Evolutionary conservation across 37 sponge, comb jelly and placozoan species (phyloP).

Genomic region (Bolinopsis microptera): DNA sequence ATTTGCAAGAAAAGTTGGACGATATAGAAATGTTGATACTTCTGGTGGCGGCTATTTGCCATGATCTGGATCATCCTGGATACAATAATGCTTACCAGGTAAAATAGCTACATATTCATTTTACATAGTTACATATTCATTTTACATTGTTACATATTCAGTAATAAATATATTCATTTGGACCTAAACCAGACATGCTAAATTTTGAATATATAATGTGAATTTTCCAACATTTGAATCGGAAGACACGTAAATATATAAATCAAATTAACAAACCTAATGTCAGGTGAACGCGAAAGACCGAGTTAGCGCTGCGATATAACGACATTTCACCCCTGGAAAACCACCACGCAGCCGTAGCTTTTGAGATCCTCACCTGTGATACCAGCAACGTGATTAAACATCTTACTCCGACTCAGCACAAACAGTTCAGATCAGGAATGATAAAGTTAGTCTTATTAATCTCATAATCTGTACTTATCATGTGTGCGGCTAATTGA

Average conservation of each 20-base stretch:
- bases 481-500: no score
- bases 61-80: conserved; percentile 91
- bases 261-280: no score
- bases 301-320: conserved; percentile 83
- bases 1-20: conserved; percentile 67
- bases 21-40: conserved; percentile 71
- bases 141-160: no score
- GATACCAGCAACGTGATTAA: not conserved
- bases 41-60: conserved; percentile 76
- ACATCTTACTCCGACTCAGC: not conserved
- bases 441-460: conserved; percentile 15
- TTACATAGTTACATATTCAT: not conserved
- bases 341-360: conserved; percentile 87
- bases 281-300: conserved; percentile 81
- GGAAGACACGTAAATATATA: no score
- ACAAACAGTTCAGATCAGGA: conserved; percentile 10
- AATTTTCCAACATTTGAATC: no score
- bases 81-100: conserved; percentile 80
- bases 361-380: conserved; percentile 75
- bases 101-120: not conserved
- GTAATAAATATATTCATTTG: no score
- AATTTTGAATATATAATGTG: no score
- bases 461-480: no score
- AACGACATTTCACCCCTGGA: conserved; percentile 92
- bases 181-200: no score